Percentiles rank a stretch among this genome's conserved stretches.
Conservation (phyloP, 2,888 invertebrate genomes). For the Lasioglossum lativentre region DNA sequence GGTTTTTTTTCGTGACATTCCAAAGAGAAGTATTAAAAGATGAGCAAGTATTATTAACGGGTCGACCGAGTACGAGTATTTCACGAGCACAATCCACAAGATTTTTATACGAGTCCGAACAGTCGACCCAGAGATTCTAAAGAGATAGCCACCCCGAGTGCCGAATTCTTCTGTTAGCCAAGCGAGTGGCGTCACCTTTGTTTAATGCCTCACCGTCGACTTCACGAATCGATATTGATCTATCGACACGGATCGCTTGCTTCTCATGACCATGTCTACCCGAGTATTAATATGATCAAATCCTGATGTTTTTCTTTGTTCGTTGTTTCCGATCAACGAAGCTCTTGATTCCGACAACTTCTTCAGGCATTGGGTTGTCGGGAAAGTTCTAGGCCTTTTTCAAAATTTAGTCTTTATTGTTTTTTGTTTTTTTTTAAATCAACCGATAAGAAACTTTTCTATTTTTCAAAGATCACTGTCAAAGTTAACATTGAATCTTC, state of each 20-base stretch:
- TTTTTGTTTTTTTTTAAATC: no score
- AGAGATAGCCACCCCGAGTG: slow-evolving; percentile 78
- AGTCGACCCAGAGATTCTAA: slow-evolving; percentile 70
- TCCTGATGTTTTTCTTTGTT: slow-evolving; percentile 9
- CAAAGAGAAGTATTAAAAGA: background rate
- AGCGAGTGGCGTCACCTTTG: slow-evolving; percentile 70
- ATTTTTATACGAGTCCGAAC: slow-evolving; percentile 53
- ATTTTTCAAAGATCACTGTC: no score
- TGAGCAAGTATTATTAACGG: background rate
- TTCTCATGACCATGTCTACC: slow-evolving; percentile 34
- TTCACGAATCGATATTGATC: slow-evolving; percentile 74
- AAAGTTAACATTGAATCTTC: background rate
- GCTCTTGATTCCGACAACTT: background rate
- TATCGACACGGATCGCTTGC: slow-evolving; percentile 73
- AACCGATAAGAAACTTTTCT: no score
- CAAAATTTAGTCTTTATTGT: background rate
- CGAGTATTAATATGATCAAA: slow-evolving; percentile 60
- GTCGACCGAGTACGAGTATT: background rate
- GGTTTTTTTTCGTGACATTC: background rate
- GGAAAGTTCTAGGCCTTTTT: background rate
- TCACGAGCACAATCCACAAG: background rate
- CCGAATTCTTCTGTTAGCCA: slow-evolving; percentile 76
- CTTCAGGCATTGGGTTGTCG: background rate
- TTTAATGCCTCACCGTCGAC: slow-evolving; percentile 75
- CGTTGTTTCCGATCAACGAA: slow-evolving; percentile 10